phyloP scores from a whole-genome alignment of 2,888 invertebrate genomes.

The Scaptomyza caliginosa region DNA sequence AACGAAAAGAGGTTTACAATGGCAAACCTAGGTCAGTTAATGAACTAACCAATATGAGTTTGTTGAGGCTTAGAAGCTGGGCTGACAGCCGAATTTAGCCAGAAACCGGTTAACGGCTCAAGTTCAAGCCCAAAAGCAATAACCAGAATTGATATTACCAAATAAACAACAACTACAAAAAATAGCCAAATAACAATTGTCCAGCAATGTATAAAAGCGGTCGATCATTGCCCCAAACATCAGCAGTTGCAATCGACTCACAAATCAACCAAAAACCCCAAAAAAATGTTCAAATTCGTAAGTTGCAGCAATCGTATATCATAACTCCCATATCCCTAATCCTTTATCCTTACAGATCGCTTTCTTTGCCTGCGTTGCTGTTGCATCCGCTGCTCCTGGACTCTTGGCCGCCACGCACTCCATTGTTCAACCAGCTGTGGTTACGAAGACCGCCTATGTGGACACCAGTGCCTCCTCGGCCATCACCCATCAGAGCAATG shows the following conservation, averaged over 20 bases:
- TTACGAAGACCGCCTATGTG: conserved; percentile 80
- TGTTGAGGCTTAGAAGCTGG: conserved; percentile 60
- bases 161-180: conserved; percentile 21
- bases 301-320: conserved; percentile 53
- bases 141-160: conserved; percentile 55
- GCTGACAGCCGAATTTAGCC: not conserved
- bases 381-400: conserved; percentile 82
- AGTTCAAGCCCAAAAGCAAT: conserved; percentile 51
- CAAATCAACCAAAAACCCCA: conserved; percentile 45
- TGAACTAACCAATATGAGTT: conserved; percentile 61
- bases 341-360: conserved; percentile 82
- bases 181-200: conserved; percentile 8
- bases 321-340: not conserved
- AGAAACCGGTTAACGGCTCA: conserved; percentile 72
- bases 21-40: conserved; percentile 68
- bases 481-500: conserved; percentile 86
- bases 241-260: conserved; percentile 76
- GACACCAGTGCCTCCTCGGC: conserved; percentile 84
- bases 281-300: conserved; percentile 83
- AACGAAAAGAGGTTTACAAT: conserved; percentile 32
- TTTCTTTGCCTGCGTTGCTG: conserved; percentile 87
- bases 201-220: conserved; percentile 66
- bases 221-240: conserved; percentile 30
- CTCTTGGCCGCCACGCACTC: conserved; percentile 76
- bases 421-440: conserved; percentile 77